phyloP scores from a whole-genome alignment of 2,113 vertebrate species.

The Speoplatyrhinus poulsoni region DNA sequence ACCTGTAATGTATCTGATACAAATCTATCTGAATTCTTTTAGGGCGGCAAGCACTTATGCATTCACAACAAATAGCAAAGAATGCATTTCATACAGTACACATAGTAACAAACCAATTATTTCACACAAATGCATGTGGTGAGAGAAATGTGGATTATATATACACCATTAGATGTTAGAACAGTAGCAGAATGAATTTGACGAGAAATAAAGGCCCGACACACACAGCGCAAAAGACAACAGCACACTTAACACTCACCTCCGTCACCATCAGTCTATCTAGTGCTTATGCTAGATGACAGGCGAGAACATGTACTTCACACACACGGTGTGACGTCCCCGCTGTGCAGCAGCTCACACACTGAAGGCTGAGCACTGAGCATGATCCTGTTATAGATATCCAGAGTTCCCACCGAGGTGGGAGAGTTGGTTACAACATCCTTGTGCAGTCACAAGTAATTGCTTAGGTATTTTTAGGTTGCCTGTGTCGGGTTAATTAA shows the following conservation, averaged over 20 bases:
- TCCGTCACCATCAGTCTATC: conserved; percentile 17
- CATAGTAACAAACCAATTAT: too few relatives aligned
- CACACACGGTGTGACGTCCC: conserved; percentile 38
- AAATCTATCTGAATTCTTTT: conserved; percentile 54
- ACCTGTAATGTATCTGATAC: conserved; percentile 29
- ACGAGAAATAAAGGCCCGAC: conserved; percentile 16
- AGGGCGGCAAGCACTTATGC: conserved; percentile 42
- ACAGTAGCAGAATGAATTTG: neutral
- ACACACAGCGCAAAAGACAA: neutral
- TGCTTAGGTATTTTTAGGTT: conserved; percentile 73
- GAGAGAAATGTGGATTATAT: conserved; percentile 4
- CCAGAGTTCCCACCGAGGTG: conserved; percentile 41
- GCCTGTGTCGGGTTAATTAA: conserved; percentile 64
- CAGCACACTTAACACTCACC: conserved; percentile 19
- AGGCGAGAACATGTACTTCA: conserved; percentile 27
- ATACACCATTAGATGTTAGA: conserved; percentile 14
- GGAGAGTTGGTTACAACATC: conserved; percentile 44
- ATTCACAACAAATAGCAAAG: conserved; percentile 45
- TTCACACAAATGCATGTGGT: neutral
- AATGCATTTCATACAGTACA: conserved; percentile 6
- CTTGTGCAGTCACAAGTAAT: conserved; percentile 62
- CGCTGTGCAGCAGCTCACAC: neutral
- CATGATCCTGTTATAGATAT: conserved; percentile 73
- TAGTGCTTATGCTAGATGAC: neutral
- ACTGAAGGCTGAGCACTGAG: conserved; percentile 46